Evolutionary conservation across 1,140 invertebrate genomes (phyloP), one percentile per base, ranked within the genome.

Genomic region (Pararge aegeria): DNA sequence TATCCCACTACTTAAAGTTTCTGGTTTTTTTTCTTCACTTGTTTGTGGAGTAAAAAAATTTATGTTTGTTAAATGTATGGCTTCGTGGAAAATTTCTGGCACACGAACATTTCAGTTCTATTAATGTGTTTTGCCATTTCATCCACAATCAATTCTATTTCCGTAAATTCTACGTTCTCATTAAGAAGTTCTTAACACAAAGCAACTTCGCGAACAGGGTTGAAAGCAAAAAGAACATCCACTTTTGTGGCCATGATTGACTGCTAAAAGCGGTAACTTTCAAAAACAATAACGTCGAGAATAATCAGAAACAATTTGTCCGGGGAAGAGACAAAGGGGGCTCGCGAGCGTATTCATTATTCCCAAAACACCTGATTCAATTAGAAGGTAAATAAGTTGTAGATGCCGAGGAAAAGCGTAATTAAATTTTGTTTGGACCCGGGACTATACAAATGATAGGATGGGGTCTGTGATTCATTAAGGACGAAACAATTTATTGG

Each of bases 331-430:
- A 69, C 67, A 69, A 68, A 64, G 50, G 54, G 24, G 48, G 27
- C 52, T 54, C 60, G 18, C 56, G 49, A 53, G 24, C 29, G 54
- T 64, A 66, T 66, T 63, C 63, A 66, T 66, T 66, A 63, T 68
- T 58, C 30, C 60, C 61, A 58, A 61, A 69, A 66, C 67, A 69
- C 67, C 67, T 69, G 67, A 69, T 69, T 69, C 67, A 69, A 69
- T 69, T 66, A 69, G 46, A 62, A 48, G 48, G 56, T 60, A 65
- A 65, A 65, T 60, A 60, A 65, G 63, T 60, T 56, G 42, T 50
- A 54, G 57, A 29, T 40, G 55, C 38, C 53, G 60, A 60, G 57
- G 61, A 62, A 65, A 57, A 50, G 59, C 52, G 53, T 63, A 66
- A 69, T 69, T 69, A 69, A 69, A 69, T 69, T 66, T 66, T 59